Evolutionary conservation across 37 sponge, comb jelly and placozoan genomes (phyloP).

Genomic region (Axinella damicornis): DNA sequence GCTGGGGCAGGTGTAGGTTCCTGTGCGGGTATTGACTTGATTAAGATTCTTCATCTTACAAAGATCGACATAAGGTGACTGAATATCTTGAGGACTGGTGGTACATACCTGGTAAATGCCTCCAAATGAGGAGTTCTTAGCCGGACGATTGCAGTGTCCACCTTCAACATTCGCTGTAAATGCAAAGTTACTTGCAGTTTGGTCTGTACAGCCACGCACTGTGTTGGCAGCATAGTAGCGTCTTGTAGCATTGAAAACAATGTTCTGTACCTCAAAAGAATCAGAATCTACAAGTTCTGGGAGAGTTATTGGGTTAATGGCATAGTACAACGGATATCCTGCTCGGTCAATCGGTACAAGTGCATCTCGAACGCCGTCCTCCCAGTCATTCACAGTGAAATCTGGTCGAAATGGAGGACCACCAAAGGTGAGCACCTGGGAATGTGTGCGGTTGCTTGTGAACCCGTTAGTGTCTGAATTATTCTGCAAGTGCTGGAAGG

Average conservation of each 20-base stretch:
- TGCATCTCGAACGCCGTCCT: slow-evolving; percentile 47
- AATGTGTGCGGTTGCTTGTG: slow-evolving; percentile 27
- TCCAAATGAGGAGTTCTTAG: slow-evolving; percentile 56
- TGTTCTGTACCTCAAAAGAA: slow-evolving; percentile 16
- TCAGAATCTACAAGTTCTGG: slow-evolving; percentile 49
- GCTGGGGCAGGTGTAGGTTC: slow-evolving; percentile 43
- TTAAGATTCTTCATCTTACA: slow-evolving; percentile 1
- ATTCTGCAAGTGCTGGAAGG: not conserved
- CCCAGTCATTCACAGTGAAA: slow-evolving; percentile 66
- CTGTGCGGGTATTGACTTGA: slow-evolving; percentile 63
- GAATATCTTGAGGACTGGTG: not conserved
- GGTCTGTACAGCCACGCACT: slow-evolving; percentile 57
- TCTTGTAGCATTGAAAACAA: slow-evolving; percentile 33
- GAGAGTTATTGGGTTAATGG: slow-evolving; percentile 42
- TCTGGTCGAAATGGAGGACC: slow-evolving; percentile 65
- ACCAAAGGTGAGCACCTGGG: slow-evolving; percentile 53
- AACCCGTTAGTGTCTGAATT: not conserved
- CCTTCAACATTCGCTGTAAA: slow-evolving; percentile 66
- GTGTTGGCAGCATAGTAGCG: slow-evolving; percentile 72
- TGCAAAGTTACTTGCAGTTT: slow-evolving; percentile 52
- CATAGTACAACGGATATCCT: slow-evolving; percentile 56
- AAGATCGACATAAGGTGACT: slow-evolving; percentile 13
- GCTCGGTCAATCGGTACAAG: slow-evolving; percentile 71
- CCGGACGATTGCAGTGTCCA: slow-evolving; percentile 21
- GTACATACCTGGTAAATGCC: slow-evolving; percentile 72